phyloP scores from a whole-genome alignment of 2,797 vertebrate genomes.

The Parauchenoglanis punctatus region DNA sequence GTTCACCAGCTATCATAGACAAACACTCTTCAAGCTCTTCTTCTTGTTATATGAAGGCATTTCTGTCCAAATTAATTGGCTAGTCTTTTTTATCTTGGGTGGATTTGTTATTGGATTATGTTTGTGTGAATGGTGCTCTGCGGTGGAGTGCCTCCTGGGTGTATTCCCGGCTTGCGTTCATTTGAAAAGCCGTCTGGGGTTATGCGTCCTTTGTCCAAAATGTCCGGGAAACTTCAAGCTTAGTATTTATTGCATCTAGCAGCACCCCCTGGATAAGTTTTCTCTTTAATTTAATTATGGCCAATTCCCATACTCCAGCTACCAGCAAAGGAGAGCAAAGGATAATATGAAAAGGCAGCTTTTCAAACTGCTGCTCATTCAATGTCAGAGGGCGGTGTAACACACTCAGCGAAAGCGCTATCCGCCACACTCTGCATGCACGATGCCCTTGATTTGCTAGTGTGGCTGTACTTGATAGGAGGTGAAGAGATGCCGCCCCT shows the following conservation, averaged over 20 bases:
- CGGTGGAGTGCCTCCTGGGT: neutral
- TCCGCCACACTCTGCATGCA: neutral
- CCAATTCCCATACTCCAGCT: neutral
- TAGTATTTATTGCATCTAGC: neutral
- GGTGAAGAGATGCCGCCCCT: neutral
- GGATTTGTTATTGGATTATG: neutral
- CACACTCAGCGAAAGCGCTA: neutral
- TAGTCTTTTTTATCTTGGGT: neutral
- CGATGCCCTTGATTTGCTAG: neutral
- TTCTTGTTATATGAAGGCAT: neutral
- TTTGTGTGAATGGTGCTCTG: neutral
- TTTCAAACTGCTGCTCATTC: neutral
- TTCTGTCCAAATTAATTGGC: neutral
- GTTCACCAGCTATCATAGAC: neutral
- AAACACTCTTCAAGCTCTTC: neutral
- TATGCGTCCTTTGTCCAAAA: neutral
- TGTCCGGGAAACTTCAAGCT: neutral
- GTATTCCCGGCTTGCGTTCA: neutral
- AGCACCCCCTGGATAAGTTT: too few species aligned
- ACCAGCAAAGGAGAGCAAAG: too few species aligned
- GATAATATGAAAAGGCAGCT: neutral
- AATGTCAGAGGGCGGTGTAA: neutral
- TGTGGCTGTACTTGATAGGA: neutral
- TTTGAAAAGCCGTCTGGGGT: neutral
- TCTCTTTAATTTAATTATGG: neutral